Conservation (phyloP, 2,888 invertebrate genomes). For the Bruchidius siliquastri region DNA sequence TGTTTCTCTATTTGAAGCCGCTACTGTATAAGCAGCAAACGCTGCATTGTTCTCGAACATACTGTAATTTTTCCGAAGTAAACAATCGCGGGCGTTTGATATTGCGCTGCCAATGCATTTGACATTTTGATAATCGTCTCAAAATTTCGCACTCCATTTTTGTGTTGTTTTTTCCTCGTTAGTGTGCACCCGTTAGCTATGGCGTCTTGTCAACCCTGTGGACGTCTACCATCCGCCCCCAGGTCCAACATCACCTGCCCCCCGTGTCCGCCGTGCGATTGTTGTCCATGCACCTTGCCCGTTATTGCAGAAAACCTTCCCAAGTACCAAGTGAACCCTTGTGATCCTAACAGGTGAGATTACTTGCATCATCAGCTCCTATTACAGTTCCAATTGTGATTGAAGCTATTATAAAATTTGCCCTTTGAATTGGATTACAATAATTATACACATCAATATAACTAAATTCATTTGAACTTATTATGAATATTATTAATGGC, state of each 20-base stretch:
- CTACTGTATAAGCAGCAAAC: too few relatives aligned
- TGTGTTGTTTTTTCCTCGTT: neutral
- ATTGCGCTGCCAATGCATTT: constrained; percentile 16
- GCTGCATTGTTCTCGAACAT: neutral
- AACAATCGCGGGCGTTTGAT: neutral
- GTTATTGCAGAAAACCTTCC: constrained; percentile 33
- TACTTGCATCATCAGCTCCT: neutral
- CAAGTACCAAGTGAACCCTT: constrained; percentile 32
- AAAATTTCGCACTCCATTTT: neutral
- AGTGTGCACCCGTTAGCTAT: constrained; percentile 16
- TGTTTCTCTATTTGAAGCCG: too few relatives aligned
- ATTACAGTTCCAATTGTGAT: too few relatives aligned
- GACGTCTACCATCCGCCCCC: constrained; percentile 18
- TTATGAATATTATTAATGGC: too few relatives aligned
- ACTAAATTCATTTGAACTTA: too few relatives aligned
- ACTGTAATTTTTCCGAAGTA: neutral
- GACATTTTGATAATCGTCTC: constrained; percentile 17
- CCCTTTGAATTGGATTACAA: too few relatives aligned
- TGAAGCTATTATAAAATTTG: too few relatives aligned
- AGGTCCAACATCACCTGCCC: constrained; percentile 2
- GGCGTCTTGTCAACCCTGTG: constrained; percentile 32
- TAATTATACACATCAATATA: too few relatives aligned
- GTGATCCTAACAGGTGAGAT: constrained; percentile 23
- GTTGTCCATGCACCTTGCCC: constrained; percentile 27
- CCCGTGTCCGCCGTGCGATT: constrained; percentile 22